Evolutionary conservation across 2,113 vertebrate genomes (phyloP).

Genomic region (Ranitomeya variabilis): DNA sequence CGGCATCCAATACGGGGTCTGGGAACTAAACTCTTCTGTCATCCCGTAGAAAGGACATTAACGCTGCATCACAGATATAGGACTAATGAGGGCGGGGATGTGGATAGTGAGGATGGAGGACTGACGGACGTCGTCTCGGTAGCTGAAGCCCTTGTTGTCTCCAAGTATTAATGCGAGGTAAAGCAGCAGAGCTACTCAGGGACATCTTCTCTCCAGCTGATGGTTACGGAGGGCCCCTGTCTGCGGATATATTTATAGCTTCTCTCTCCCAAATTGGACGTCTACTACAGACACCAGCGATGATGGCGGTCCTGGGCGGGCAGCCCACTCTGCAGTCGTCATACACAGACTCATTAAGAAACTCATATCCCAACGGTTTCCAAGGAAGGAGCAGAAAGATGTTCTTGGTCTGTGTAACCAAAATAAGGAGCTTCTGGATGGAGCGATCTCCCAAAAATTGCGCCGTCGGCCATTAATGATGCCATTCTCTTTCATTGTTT

Average conservation of each 20-base stretch:
- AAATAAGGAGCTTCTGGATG: too few species aligned
- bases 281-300: constrained; percentile 48
- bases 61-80: not conserved
- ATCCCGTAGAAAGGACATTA: constrained; percentile 28
- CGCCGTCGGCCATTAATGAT: not conserved
- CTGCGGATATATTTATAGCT: constrained; percentile 55
- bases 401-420: not conserved
- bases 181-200: not conserved
- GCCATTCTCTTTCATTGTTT: not conserved
- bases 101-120: not conserved
- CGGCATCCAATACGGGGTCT: not conserved
- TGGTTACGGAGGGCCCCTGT: constrained; percentile 27
- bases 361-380: not conserved
- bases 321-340: not conserved
- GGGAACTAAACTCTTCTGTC: not conserved
- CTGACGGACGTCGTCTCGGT: not conserved
- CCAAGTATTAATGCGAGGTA: not conserved
- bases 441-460: not conserved
- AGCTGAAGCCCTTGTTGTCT: not conserved
- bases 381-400: not conserved
- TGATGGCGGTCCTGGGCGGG: constrained; percentile 22
- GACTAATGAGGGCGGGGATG: constrained; percentile 13
- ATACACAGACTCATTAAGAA: constrained; percentile 43
- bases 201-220: not conserved
- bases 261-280: constrained; percentile 50